Percentiles rank a stretch among this genome's conserved stretches.
These are phyloP conservation scores for Heliothis virescens DNA, from an alignment of 1,140 invertebrate genomes.

Conservation along the genomic window DNA sequence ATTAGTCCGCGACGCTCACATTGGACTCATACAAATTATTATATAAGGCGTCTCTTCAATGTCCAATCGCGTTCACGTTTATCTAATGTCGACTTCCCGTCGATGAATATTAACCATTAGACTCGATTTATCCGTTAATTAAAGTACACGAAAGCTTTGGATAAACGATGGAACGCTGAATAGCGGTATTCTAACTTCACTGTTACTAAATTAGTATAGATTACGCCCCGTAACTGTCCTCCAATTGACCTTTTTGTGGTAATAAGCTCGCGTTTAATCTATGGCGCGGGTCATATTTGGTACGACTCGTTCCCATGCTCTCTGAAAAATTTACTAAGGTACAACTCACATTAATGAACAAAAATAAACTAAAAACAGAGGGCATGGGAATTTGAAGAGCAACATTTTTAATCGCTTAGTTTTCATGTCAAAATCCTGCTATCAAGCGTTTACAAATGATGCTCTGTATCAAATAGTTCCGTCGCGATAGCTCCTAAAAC, in stretches of 20 bases:
- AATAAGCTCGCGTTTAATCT: constrained; percentile 22
- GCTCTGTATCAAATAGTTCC: neutral
- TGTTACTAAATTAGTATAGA: constrained; percentile 50
- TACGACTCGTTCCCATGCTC: neutral
- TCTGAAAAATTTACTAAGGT: no score
- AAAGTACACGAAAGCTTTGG: constrained; percentile 46
- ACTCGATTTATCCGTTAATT: constrained; percentile 30
- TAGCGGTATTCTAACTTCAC: constrained; percentile 43
- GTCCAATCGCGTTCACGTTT: constrained; percentile 52
- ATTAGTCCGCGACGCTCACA: constrained; percentile 52
- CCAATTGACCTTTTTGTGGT: constrained; percentile 45
- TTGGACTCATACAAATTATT: constrained; percentile 58
- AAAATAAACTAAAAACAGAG: no score
- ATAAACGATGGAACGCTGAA: constrained; percentile 44
- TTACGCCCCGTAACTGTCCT: constrained; percentile 49
- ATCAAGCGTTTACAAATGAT: neutral
- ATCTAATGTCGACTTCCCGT: constrained; percentile 23
- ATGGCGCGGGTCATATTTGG: neutral
- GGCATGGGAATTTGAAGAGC: no score
- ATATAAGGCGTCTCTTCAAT: constrained; percentile 56
- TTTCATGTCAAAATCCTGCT: neutral
- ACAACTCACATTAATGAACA: no score
- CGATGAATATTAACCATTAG: constrained; percentile 4
- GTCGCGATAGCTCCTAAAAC: constrained; percentile 3
- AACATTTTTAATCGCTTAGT: no score